Percentiles rank a stretch among this genome's conserved stretches.
phyloP scores from a whole-genome alignment of 37 sponge, comb jelly and placozoan species.

The Cladorhizidae sp. region DNA sequence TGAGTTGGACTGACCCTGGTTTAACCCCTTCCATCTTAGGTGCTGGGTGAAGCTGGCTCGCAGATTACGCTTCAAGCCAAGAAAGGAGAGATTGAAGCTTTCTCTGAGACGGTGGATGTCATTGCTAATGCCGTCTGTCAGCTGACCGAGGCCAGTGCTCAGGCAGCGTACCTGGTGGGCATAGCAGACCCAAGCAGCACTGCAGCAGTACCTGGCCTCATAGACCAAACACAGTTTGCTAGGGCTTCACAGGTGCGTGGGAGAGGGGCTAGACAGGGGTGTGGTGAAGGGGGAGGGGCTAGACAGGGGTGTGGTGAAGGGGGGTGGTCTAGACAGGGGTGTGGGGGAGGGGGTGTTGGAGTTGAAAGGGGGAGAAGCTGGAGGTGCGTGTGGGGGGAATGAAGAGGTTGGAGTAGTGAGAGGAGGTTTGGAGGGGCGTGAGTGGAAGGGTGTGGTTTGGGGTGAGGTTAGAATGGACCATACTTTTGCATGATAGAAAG shows the following conservation, averaged over 20 bases:
- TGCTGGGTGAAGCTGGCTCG: constrained; percentile 72
- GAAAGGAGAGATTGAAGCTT: constrained; percentile 59
- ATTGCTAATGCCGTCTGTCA: constrained; percentile 70
- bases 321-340: too few relatives aligned
- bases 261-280: background rate
- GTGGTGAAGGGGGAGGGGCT: too few relatives aligned
- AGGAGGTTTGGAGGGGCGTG: too few relatives aligned
- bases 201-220: constrained; percentile 86
- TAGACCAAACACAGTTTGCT: constrained; percentile 88
- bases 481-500: too few relatives aligned
- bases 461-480: too few relatives aligned
- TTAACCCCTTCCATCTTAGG: constrained; percentile 11
- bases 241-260: constrained; percentile 60
- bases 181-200: constrained; percentile 90
- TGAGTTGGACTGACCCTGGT: too few relatives aligned
- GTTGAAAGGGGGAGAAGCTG: too few relatives aligned
- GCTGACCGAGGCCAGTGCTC: constrained; percentile 76
- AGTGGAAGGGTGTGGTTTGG: too few relatives aligned
- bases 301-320: too few relatives aligned
- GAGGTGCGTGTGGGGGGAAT: too few relatives aligned
- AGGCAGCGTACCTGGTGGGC: constrained; percentile 95
- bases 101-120: constrained; percentile 63
- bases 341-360: too few relatives aligned
- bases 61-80: constrained; percentile 74
- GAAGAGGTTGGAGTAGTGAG: too few relatives aligned